These are phyloP conservation scores for Cheirogaleus major DNA, from an alignment of 2,797 vertebrate genomes.

Conservation along the genomic window DNA sequence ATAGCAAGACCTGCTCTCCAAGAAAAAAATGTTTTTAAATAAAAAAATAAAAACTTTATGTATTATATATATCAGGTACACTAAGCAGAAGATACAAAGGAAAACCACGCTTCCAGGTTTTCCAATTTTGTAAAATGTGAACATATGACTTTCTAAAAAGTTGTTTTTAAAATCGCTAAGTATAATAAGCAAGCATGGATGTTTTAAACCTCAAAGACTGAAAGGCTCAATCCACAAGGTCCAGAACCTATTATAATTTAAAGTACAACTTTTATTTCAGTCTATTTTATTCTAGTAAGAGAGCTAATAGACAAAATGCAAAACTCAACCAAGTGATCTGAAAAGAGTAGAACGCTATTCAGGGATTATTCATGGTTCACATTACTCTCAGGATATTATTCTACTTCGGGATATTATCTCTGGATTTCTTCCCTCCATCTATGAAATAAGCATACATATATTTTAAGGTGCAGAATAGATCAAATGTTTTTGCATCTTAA, in stretches of 20 bases:
- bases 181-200: background rate
- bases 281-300: background rate
- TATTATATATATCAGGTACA: background rate
- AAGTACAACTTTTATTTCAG: background rate
- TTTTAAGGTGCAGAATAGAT: background rate
- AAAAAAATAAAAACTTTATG: background rate
- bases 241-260: background rate
- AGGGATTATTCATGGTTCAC: background rate
- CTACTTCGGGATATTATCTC: background rate
- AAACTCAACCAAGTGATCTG: background rate
- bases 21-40: background rate
- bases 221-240: background rate
- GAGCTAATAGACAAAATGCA: background rate
- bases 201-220: background rate
- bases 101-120: background rate
- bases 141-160: background rate
- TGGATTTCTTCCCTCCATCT: background rate
- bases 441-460: constrained; percentile 37
- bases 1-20: background rate
- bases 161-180: constrained; percentile 36
- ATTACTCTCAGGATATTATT: background rate
- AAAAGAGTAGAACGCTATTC: background rate
- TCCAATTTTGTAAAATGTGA: background rate
- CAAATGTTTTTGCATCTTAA: background rate
- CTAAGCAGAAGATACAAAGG: background rate